A percentile compares a stretch with the other conserved stretches of the same genome.
Evolutionary conservation across 1,140 invertebrate species (phyloP).

Genomic region (Tribolium castaneum): DNA sequence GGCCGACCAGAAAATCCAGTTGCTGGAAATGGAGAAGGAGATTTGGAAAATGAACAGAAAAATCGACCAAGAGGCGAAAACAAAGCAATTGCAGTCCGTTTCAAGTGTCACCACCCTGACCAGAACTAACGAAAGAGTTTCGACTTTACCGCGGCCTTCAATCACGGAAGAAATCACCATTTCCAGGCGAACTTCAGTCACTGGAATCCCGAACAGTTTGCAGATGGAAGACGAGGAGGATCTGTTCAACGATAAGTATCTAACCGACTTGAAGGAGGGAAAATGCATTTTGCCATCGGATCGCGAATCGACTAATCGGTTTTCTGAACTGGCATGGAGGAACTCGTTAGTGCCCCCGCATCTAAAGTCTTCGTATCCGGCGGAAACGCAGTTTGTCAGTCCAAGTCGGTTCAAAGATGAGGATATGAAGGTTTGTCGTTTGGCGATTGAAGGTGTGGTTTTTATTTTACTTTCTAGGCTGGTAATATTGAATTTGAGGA

Average conservation of each 20-base stretch:
- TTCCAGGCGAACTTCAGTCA: constrained; percentile 51
- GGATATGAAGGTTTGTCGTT: constrained; percentile 77
- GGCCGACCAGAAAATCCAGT: constrained; percentile 51
- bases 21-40: constrained; percentile 48
- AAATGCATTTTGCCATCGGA: constrained; percentile 54
- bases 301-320: constrained; percentile 62
- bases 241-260: constrained; percentile 80
- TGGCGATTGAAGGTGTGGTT: not conserved
- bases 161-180: constrained; percentile 46
- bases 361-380: constrained; percentile 88
- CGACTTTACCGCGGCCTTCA: constrained; percentile 18
- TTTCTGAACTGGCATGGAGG: constrained; percentile 81
- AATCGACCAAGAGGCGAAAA: not conserved
- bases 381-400: constrained; percentile 79
- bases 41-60: constrained; percentile 45
- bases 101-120: not conserved
- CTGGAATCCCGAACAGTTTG: constrained; percentile 66
- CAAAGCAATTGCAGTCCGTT: not conserved
- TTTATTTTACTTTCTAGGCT: constrained; percentile 60
- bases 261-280: constrained; percentile 73
- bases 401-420: constrained; percentile 72
- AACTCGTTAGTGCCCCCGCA: constrained; percentile 91
- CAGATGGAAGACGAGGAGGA: constrained; percentile 85
- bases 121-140: not conserved
- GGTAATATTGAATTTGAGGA: constrained; percentile 71